Conservation (phyloP, 2,797 vertebrate genomes). For the Propithecus deckenii region DNA sequence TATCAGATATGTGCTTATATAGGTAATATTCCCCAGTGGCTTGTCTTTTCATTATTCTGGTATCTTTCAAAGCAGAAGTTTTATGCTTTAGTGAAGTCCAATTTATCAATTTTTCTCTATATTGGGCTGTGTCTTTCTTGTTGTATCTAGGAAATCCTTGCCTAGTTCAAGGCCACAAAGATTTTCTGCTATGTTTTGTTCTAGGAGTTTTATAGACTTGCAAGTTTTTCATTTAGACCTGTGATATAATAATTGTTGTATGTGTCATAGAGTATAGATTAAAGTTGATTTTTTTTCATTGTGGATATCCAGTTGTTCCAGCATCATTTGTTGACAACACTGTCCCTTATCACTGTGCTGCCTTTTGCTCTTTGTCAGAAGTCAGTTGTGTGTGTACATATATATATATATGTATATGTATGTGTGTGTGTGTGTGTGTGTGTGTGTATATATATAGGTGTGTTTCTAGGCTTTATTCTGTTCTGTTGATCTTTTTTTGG, state of each 20-base stretch:
- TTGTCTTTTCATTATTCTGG: neutral
- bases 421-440: neutral
- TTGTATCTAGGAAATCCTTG: neutral
- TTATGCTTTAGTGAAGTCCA: neutral
- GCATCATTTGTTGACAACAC: neutral
- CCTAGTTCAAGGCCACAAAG: neutral
- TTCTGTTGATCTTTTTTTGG: neutral
- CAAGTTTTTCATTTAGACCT: neutral
- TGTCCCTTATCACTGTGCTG: neutral
- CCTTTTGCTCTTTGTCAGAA: neutral
- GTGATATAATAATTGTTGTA: neutral
- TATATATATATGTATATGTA: too few relatives aligned
- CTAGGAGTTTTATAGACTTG: neutral
- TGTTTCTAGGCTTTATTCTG: neutral
- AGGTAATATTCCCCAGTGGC: neutral
- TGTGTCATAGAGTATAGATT: neutral
- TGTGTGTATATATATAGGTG: neutral
- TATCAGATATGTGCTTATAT: neutral
- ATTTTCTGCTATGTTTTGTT: neutral
- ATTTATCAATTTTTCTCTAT: neutral
- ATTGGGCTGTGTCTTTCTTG: neutral
- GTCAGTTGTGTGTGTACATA: neutral
- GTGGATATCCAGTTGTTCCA: neutral
- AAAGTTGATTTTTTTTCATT: neutral
- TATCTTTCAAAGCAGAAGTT: neutral